These are phyloP conservation scores for Heliocidaris erythrogramma DNA, from an alignment of 35 echinoderm and acorn worm genomes.

Conservation along the genomic window DNA sequence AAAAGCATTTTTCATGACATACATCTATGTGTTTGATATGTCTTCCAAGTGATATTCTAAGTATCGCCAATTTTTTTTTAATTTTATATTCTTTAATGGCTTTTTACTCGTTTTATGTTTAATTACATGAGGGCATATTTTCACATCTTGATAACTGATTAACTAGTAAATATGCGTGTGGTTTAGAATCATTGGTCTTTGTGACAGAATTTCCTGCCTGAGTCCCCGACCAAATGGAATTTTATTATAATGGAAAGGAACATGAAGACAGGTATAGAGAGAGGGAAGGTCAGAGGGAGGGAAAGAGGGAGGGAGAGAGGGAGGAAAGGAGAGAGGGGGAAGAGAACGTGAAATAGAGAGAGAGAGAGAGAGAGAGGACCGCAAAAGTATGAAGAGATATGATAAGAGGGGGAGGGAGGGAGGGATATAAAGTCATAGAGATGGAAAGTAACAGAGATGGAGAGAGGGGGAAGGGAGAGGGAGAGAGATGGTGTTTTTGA, in stretches of 20 bases:
- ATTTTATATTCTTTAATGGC: no score
- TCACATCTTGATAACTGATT: background rate
- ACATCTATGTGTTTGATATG: no score
- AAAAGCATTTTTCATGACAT: no score
- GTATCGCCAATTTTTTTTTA: no score
- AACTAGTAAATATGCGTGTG: background rate
- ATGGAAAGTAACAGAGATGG: background rate
- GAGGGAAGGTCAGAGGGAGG: background rate
- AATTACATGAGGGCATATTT: background rate
- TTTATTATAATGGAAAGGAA: background rate
- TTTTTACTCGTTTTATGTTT: background rate
- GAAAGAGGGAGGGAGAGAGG: background rate
- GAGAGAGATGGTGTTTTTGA: background rate
- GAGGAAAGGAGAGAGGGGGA: background rate
- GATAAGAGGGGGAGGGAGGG: background rate
- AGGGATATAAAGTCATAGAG: background rate
- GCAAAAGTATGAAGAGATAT: no score
- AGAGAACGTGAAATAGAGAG: background rate
- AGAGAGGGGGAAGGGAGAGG: no score
- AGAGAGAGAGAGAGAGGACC: background rate
- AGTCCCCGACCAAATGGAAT: background rate
- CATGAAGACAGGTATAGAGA: background rate
- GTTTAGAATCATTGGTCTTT: background rate
- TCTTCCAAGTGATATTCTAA: no score
- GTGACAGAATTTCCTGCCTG: background rate